Percentiles rank a stretch among this genome's conserved stretches.
Evolutionary conservation across 2,888 invertebrate species (phyloP).

Genomic region (Cosmopolites sordidus): DNA sequence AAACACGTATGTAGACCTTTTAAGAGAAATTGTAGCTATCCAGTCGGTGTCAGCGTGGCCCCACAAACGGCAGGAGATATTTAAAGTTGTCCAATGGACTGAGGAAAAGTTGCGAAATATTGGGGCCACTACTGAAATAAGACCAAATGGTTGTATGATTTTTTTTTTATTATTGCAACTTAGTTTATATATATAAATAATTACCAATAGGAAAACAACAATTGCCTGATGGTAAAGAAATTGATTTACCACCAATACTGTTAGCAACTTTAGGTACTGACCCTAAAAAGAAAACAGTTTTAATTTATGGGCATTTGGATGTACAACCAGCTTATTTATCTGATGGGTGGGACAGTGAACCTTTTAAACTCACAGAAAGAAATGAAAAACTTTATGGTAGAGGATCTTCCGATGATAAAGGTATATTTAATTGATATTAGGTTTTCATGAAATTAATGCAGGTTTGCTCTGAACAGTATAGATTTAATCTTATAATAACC

Average conservation of each 20-base stretch:
- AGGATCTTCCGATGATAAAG: conserved; percentile 88
- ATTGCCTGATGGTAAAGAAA: conserved; percentile 63
- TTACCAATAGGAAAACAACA: conserved; percentile 59
- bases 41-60: conserved; percentile 93
- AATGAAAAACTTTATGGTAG: conserved; percentile 87
- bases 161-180: background rate
- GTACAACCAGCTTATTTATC: conserved; percentile 91
- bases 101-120: conserved; percentile 57
- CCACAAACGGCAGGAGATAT: conserved; percentile 73
- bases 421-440: conserved; percentile 16
- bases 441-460: conserved; percentile 2
- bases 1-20: conserved; percentile 67
- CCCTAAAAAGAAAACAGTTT: conserved; percentile 80
- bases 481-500: background rate
- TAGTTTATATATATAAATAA: background rate
- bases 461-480: background rate
- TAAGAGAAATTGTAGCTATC: conserved; percentile 86
- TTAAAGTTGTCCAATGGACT: conserved; percentile 82
- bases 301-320: conserved; percentile 95
- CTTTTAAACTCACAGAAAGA: conserved; percentile 82
- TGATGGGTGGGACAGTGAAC: conserved; percentile 95
- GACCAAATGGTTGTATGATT: conserved; percentile 10
- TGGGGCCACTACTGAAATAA: conserved; percentile 18
- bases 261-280: conserved; percentile 77
- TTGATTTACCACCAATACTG: conserved; percentile 81